Base-by-base conservation (phyloP, 2,113 vertebrate genomes). In the Recurvirostra avosetta region DNA sequence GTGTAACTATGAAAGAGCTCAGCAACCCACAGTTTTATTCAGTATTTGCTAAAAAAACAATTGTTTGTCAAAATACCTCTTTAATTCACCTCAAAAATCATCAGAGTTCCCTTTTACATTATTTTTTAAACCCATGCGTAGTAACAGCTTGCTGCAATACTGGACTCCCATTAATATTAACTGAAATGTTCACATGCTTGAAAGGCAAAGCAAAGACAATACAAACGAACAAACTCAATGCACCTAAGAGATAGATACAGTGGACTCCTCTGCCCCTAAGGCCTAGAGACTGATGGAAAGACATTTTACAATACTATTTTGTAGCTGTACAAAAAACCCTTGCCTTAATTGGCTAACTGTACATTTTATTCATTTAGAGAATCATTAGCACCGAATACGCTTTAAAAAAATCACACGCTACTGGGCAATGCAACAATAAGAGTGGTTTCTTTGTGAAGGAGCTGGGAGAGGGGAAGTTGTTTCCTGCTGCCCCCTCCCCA, bases 161-260 rank as follows among this genome's bases (percentile, higher is more conserved):
- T 73, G 23, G 25, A 56, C 72, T 96, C 38, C 59, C 90, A 75
- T 93, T 94, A 87, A 88, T 86, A 67, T 62, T 62, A 97, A 95
- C 80, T 29, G 73, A 90, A 91, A 75, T 43, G 21, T 81, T 78
- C 79, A 92, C 36, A 72, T 43, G 34, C 58, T 96, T 93, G 82
- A 78, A 95, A 97, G 59, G 56, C 59, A 97, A 63, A 97, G 67
- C 21, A 96, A 96, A 96, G 56, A 63, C 49, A 96, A 70, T 50
- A 66, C 14, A 90, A 84, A 19, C 58, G 77, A 96, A 86, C 53
- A 95, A 97, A 95, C 34, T 45, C 40, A 72, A 40, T 75, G 56
- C 29, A 8, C 47, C 90, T 88, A 94, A 83, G 89, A 80, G 82
- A 45, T 9, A 32, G 41, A 47, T 52, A 77, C 70, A 43, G 43